Percentiles rank a stretch among this genome's conserved stretches.
phyloP scores from a whole-genome alignment of 2,113 vertebrate species.

The Myrmophylax atrothorax region DNA sequence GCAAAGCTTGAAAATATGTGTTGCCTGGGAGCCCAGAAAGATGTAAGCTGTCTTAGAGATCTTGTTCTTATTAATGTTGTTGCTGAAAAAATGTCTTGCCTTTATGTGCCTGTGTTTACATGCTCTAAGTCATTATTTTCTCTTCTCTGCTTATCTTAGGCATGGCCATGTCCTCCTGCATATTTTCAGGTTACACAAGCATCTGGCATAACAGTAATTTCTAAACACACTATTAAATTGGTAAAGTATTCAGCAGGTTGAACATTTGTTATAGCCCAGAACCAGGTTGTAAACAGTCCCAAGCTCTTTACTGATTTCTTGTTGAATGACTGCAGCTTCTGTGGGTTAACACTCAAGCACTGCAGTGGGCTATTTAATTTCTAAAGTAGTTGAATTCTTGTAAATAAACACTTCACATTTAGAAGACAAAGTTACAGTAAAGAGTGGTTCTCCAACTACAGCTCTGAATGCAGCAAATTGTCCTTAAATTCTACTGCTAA shows the following conservation, averaged over 20 bases:
- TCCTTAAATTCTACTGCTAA: background rate
- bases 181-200: constrained; percentile 46
- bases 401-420: background rate
- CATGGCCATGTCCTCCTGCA: background rate
- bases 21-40: constrained; percentile 10
- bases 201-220: background rate
- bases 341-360: background rate
- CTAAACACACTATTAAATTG: background rate
- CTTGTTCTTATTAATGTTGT: background rate
- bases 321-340: background rate
- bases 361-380: background rate
- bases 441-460: background rate
- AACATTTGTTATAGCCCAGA: background rate
- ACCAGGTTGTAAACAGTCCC: background rate
- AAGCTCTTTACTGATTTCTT: background rate
- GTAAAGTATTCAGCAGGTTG: constrained; percentile 12
- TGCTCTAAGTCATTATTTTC: background rate
- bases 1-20: constrained; percentile 6
- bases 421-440: background rate
- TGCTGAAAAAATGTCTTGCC: background rate
- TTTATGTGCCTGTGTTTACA: constrained; percentile 29
- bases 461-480: background rate
- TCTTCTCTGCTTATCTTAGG: constrained; percentile 26
- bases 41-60: background rate
- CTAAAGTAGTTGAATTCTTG: background rate